Base-by-base conservation (phyloP, 2,797 vertebrate species). In the Pteropus rufus region DNA sequence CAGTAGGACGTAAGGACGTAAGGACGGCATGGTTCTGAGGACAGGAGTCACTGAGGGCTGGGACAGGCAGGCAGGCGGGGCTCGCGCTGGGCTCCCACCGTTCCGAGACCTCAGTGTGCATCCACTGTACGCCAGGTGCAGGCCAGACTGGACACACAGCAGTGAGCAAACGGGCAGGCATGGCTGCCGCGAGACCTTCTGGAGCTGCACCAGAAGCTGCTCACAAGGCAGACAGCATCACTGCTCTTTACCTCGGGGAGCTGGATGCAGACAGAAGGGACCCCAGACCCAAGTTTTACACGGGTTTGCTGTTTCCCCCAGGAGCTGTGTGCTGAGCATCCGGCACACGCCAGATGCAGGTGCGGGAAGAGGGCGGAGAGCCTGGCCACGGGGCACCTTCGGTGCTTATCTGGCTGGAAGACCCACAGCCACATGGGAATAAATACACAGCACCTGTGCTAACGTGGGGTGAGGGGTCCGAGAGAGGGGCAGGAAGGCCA, bases 361-460 rank as follows among this genome's bases (percentile, higher is more conserved):
- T 44, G 70, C 10, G 1, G 21, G 36, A 34, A 36, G 23, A 39
- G 2, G 23, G 46, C n/a, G 3, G 36, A 6, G 5, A 18, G 56
- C 23, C 49, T 2, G 7, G 16, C n/a, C 26, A 18, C 2, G 26
- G 79, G 26, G 31, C 49, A 10, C 41, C 64, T 5, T 1, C 58
- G 60, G 52, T 46, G 31, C 34, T 9, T 23, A 7, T 0, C 34
- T 56, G 49, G 29, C 46, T 5, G 14, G 44, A 64, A 54, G 49
- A 24, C 2, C 23, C 49, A 2, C 36, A 10, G 24, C 4, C 56
- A 10, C 2, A 0, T 1, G 21, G 19, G 29, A 36, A 11, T 5
- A 4, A n/a, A 34, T 1, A 4, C 2, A 5, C 41, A 10, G 54
- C 36, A 14, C 2, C 10, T 46, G 29, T 29, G 7, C 12, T 2